Evolutionary conservation across 2,113 vertebrate genomes (phyloP), one percentile per base, ranked within the genome.

Genomic region (Centrocercus urophasianus): DNA sequence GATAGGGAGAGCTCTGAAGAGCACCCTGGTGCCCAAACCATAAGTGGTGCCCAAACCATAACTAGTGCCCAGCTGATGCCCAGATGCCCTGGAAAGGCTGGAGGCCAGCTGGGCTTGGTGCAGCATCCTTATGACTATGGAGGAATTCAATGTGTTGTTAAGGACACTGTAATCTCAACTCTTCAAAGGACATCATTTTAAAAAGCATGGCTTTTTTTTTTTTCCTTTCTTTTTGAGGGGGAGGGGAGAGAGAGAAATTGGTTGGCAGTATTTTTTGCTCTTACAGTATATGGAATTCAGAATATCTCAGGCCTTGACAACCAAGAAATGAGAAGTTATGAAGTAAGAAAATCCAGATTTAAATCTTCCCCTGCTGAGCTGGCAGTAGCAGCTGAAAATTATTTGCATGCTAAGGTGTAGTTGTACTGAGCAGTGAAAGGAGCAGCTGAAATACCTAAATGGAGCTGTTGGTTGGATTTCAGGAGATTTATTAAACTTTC

Each of bases 291-390:
- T 61, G 85, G 86, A 86, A 94, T 71, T 93, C 79, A 24, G 72
- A 86, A 27, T 86, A 67, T 86, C 85, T 86, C 50, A 50, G 90
- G 48, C 83, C 76, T 83, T 95, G 96, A 96, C 95, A 96, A 86
- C 79, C 86, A 94, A 94, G 88, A 94, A 95, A 81, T 88, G 79
- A 88, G 43, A 94, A 95, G 93, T 94, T 95, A 96, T 81, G 76
- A 90, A 86, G 66, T 21, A 43, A 91, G 92, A 88, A 96, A 93
- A 93, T 95, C 88, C 88, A 66, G 90, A 54, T 93, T 95, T 95
- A 96, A 95, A 95, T 95, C 96, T 91, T 91, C 32, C 75, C 83
- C 92, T 85, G 90, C 96, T 89, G 95, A 95, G 96, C 95, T 94
- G 93, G 90, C 89, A 85, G 66, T 78, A 84, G 76, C 40, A 88